Evolutionary conservation across 2,797 vertebrate species (phyloP).

Genomic region (Nothura maculosa): DNA sequence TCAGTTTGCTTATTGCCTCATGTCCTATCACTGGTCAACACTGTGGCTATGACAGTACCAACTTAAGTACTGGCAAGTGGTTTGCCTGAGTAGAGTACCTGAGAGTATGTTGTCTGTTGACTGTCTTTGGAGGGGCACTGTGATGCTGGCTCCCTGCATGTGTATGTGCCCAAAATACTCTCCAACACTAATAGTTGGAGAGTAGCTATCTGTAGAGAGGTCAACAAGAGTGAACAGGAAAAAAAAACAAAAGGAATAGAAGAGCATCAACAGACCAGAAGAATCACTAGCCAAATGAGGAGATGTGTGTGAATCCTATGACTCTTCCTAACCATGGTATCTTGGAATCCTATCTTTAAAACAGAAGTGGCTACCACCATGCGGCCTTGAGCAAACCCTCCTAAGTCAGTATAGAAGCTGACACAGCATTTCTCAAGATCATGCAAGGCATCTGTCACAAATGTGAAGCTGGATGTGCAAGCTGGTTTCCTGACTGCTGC

Average conservation of each 20-base stretch:
- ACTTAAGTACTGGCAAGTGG: not conserved
- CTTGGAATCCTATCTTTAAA: not conserved
- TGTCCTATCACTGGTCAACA: not conserved
- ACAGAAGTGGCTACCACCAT: rapidly evolving
- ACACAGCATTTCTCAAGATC: not conserved
- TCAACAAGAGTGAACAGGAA: not conserved
- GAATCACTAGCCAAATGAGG: not conserved
- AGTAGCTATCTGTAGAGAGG: not conserved
- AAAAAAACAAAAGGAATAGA: not conserved
- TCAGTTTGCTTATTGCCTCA: not conserved
- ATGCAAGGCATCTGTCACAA: not conserved
- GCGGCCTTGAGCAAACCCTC: not conserved
- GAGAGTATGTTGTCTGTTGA: rapidly evolving
- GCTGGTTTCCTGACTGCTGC: not conserved
- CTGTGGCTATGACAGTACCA: not conserved
- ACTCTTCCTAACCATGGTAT: rapidly evolving
- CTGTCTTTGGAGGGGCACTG: not conserved
- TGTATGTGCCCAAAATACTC: not conserved
- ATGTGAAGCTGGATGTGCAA: not conserved
- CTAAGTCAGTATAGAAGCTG: not conserved
- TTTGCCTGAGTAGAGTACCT: not conserved
- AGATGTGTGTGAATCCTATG: not conserved
- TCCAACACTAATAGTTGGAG: not conserved
- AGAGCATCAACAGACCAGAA: not conserved
- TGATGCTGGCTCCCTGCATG: not conserved